phyloP scores from a whole-genome alignment of 1,140 invertebrate species.

The Papilio polytes region DNA sequence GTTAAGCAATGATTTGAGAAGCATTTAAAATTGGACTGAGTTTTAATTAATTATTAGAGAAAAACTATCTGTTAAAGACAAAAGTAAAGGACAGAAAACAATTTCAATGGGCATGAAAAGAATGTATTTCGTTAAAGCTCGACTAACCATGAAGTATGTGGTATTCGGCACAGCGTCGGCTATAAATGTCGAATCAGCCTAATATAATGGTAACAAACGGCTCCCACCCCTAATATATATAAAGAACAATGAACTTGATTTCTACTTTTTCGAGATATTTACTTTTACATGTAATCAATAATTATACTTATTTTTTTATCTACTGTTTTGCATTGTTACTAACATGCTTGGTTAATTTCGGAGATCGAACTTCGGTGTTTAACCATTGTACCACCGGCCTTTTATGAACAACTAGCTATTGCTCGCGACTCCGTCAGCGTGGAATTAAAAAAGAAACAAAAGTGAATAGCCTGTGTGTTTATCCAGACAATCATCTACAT shows the following conservation, averaged over 20 bases:
- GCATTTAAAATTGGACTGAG: not conserved
- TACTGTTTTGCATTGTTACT: not conserved
- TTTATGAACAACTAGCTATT: not conserved
- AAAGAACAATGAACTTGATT: slow-evolving; percentile 13
- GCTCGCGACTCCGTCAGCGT: no score
- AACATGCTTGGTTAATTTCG: not conserved
- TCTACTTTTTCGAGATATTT: not conserved
- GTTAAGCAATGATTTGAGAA: not conserved
- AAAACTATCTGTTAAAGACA: not conserved
- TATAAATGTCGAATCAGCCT: slow-evolving; percentile 18
- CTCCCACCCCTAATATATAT: not conserved
- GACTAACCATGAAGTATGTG: slow-evolving; percentile 21
- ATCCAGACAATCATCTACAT: no score
- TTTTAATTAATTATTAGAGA: not conserved
- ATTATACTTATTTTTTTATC: not conserved
- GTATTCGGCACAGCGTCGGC: not conserved
- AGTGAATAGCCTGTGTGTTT: no score
- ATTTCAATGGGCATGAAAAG: slow-evolving; percentile 10
- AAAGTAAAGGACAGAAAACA: slow-evolving; percentile 2
- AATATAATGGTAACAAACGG: slow-evolving; percentile 28
- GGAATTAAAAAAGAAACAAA: no score
- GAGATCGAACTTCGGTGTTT: not conserved
- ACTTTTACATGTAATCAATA: not conserved
- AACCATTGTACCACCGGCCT: not conserved
- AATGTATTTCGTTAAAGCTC: slow-evolving; percentile 11